phyloP scores from a whole-genome alignment of 1,140 invertebrate species.

The Calliopsis andreniformis region DNA sequence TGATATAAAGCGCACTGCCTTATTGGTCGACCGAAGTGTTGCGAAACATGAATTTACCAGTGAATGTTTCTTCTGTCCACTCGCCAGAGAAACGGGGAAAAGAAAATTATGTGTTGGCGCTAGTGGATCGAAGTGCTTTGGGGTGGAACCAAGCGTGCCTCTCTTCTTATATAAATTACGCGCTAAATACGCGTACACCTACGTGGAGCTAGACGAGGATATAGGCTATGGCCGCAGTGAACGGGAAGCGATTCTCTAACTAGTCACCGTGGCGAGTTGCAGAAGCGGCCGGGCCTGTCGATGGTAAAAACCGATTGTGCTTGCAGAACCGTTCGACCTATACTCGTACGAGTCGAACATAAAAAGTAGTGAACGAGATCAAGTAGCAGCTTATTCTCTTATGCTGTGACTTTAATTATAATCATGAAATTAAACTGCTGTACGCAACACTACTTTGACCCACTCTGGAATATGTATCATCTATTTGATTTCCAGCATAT shows the following conservation, averaged over 20 bases:
- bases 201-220: conserved; percentile 45
- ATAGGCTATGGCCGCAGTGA: conserved; percentile 48
- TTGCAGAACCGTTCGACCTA: conserved; percentile 31
- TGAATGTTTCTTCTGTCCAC: not conserved
- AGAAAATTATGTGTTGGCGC: conserved; percentile 60
- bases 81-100: not conserved
- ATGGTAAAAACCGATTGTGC: conserved; percentile 62
- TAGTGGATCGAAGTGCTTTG: conserved; percentile 79
- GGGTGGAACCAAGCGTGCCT: conserved; percentile 81
- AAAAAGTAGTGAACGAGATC: not conserved
- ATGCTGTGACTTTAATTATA: too few relatives aligned
- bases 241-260: conserved; percentile 70
- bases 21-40: not conserved
- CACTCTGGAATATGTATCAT: too few relatives aligned
- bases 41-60: not conserved
- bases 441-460: too few relatives aligned
- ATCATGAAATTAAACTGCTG: too few relatives aligned
- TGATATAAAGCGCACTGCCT: not conserved
- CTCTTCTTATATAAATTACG: conserved; percentile 80
- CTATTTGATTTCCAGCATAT: too few relatives aligned
- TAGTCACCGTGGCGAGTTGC: conserved; percentile 64
- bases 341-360: not conserved
- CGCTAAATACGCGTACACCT: conserved; percentile 75
- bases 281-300: conserved; percentile 52
- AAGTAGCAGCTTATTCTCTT: not conserved